These are phyloP conservation scores for Naso thynnoides DNA, from an alignment of 2,797 vertebrate species.

Conservation along the genomic window DNA sequence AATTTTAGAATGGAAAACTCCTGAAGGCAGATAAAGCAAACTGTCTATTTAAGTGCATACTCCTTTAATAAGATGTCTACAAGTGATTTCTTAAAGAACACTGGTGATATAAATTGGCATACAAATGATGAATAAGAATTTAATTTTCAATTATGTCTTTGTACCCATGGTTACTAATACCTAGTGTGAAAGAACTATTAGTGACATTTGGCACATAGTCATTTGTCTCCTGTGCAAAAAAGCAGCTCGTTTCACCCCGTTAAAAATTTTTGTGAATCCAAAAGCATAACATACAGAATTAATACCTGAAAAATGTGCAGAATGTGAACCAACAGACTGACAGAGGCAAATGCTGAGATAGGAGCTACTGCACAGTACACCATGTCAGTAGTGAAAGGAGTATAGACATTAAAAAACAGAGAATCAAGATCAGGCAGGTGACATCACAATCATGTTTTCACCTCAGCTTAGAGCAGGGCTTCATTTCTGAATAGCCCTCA, in stretches of 20 bases:
- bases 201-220: slow-evolving; percentile 1
- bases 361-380: not conserved
- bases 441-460: not conserved
- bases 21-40: no score
- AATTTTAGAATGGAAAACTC: no score
- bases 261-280: not conserved
- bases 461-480: not conserved
- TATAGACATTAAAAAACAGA: not conserved
- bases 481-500: slow-evolving; percentile 5
- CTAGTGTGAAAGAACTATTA: not conserved
- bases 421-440: slow-evolving; percentile 8
- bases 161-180: not conserved
- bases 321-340: slow-evolving; percentile 13
- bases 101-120: no score
- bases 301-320: not conserved
- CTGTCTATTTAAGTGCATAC: no score
- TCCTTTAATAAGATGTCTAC: no score
- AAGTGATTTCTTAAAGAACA: no score
- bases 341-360: not conserved
- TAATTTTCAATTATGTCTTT: not conserved
- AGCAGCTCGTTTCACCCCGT: no score
- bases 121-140: no score
- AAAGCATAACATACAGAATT: not conserved
- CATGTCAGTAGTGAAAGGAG: not conserved
- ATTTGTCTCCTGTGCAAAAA: slow-evolving; percentile 23